Evolutionary conservation across 2,797 vertebrate genomes (phyloP).

Genomic region (Ispidina lecontei): DNA sequence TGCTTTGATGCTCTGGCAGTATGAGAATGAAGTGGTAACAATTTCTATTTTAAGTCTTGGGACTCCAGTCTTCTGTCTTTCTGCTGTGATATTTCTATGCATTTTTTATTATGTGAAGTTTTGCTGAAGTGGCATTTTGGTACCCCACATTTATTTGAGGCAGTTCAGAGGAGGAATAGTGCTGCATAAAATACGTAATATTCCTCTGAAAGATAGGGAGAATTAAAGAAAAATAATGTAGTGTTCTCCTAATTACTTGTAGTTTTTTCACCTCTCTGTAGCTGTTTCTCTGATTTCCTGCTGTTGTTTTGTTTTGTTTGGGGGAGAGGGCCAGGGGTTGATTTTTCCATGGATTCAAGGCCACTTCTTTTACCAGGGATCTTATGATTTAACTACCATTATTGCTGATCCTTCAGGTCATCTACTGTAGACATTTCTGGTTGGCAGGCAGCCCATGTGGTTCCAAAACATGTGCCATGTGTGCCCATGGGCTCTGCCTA

Average conservation of each 20-base stretch:
- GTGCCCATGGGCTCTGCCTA: background rate
- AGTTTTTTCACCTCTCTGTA: background rate
- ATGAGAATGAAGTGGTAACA: background rate
- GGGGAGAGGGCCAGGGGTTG: accelerated
- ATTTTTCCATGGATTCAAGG: background rate
- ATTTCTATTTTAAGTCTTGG: background rate
- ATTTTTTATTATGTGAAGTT: background rate
- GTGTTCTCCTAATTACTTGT: background rate
- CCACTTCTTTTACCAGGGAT: background rate
- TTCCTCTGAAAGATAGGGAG: background rate
- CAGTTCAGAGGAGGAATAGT: background rate
- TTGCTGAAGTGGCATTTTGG: background rate
- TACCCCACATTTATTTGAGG: background rate
- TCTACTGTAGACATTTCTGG: accelerated
- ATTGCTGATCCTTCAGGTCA: background rate
- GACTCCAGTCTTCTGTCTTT: background rate
- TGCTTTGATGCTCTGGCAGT: background rate
- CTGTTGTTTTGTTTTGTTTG: background rate
- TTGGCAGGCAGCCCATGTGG: no score
- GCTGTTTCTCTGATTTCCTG: background rate
- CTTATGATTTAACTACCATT: background rate
- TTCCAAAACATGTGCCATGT: accelerated
- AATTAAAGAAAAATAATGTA: background rate
- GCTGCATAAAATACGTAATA: background rate
- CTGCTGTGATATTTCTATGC: background rate